Conservation (phyloP, 2,797 vertebrate species). For the Botia almorhae region DNA sequence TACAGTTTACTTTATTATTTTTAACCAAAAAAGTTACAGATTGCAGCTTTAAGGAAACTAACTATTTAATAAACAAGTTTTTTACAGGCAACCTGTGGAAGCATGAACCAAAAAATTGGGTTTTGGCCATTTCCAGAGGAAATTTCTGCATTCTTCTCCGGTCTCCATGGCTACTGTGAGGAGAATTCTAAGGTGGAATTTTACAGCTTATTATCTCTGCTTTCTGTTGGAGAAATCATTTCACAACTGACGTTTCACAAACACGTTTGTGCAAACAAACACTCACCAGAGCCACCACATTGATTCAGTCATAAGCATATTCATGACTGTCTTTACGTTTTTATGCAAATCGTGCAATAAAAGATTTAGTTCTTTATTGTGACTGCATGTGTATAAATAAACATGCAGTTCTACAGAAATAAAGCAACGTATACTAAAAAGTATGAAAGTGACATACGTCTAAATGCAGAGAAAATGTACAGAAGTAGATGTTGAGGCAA, state of each 20-base stretch:
- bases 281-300: neutral
- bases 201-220: conserved; percentile 51
- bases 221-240: conserved; percentile 51
- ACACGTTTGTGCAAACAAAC: neutral
- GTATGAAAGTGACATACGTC: too few relatives aligned
- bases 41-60: neutral
- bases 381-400: neutral
- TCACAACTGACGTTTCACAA: conserved; percentile 33
- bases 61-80: neutral
- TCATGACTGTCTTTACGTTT: too few relatives aligned
- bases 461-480: too few relatives aligned
- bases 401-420: too few relatives aligned
- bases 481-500: neutral
- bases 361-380: neutral
- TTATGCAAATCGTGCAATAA: neutral
- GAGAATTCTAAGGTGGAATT: conserved; percentile 45
- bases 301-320: neutral
- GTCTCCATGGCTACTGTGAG: conserved; percentile 57
- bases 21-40: too few relatives aligned
- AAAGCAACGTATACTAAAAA: too few relatives aligned
- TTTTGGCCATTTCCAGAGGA: conserved; percentile 29
- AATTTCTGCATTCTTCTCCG: conserved; percentile 51
- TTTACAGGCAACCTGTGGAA: conserved; percentile 26
- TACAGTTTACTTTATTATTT: neutral
- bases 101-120: conserved; percentile 38